Conservation (phyloP, 2,888 invertebrate genomes). For the Ariolimax columbianus region DNA sequence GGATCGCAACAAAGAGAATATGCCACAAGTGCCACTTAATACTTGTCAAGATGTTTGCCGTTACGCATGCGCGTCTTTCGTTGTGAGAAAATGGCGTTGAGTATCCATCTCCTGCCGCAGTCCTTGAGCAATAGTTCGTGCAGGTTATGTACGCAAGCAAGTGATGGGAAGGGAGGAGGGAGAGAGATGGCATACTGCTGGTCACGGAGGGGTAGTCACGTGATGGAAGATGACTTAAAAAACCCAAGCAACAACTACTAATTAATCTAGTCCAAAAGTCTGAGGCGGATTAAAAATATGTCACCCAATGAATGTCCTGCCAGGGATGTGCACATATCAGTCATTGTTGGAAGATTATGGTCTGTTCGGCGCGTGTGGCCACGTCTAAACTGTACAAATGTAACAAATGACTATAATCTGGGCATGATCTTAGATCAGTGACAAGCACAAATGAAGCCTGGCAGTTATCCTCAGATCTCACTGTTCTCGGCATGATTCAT, state of each 20-base stretch:
- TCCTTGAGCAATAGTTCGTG: not conserved
- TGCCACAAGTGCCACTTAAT: not conserved
- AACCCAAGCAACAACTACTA: not conserved
- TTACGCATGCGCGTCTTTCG: not conserved
- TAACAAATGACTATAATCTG: not conserved
- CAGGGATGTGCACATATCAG: not conserved
- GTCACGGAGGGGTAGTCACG: not conserved
- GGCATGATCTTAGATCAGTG: not conserved
- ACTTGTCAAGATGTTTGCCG: not conserved
- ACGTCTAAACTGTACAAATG: not conserved
- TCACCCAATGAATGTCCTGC: not conserved
- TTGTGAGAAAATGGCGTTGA: not conserved
- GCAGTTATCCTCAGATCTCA: not conserved
- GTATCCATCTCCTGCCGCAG: not conserved
- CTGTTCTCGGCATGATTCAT: not conserved
- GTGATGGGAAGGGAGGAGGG: slow-evolving; percentile 8
- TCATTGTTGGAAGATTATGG: not conserved
- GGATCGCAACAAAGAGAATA: not conserved
- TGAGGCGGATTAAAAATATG: not conserved
- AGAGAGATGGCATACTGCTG: not conserved
- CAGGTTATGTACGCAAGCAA: too few relatives aligned
- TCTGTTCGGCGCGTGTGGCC: not conserved
- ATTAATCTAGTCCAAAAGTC: not conserved
- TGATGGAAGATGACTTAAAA: not conserved
- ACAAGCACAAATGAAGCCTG: not conserved